These are phyloP conservation scores for Nipponia nippon DNA, from an alignment of 2,113 vertebrate genomes.

Conservation along the genomic window DNA sequence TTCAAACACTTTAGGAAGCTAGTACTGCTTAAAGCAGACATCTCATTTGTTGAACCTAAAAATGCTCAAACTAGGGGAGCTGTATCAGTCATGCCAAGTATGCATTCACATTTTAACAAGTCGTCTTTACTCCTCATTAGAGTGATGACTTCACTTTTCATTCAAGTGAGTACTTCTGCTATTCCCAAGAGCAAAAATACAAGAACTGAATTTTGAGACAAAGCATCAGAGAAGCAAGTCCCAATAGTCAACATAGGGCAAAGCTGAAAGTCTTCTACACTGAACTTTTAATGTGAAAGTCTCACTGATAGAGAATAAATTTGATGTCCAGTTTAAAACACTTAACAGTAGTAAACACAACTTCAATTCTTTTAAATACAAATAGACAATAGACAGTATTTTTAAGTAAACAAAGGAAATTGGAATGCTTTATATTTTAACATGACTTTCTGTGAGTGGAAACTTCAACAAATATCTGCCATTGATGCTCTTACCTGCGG, in stretches of 20 bases:
- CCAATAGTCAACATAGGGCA: background rate
- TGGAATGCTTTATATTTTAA: background rate
- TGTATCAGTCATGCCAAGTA: background rate
- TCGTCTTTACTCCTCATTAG: background rate
- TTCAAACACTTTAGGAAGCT: background rate
- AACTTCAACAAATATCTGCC: background rate
- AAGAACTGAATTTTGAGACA: background rate
- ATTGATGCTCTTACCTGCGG: constrained; percentile 78
- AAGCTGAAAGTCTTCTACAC: background rate
- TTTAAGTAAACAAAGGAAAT: background rate
- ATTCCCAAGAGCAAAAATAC: background rate
- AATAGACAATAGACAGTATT: background rate
- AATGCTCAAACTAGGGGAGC: background rate
- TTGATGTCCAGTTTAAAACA: background rate
- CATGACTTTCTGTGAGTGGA: background rate
- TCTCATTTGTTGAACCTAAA: background rate
- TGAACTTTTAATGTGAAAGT: background rate
- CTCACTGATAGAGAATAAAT: background rate
- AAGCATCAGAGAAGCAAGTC: background rate
- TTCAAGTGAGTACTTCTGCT: background rate
- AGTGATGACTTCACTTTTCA: background rate
- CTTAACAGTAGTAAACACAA: background rate
- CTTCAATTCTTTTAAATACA: background rate
- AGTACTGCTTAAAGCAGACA: background rate
- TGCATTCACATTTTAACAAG: background rate